A percentile compares a stretch with the other conserved stretches of the same genome.
Conservation (phyloP, 1,140 invertebrate species). For the Drosophila tropicalis region DNA sequence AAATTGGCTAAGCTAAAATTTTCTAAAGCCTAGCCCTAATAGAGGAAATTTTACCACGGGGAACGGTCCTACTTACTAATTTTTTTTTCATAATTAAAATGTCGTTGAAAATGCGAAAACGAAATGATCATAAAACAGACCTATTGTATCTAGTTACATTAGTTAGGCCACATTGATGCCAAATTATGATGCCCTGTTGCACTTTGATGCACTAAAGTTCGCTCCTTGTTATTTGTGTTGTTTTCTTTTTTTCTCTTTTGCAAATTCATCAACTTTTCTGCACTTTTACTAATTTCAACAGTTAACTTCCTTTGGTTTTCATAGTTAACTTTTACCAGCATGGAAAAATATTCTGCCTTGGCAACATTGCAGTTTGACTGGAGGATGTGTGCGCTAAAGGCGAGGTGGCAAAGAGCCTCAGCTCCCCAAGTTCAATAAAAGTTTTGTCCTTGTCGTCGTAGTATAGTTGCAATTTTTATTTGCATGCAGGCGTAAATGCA, state of each 20-base stretch:
- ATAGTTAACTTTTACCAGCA: slow-evolving; percentile 82
- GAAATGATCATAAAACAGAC: too few relatives aligned
- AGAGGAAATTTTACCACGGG: too few relatives aligned
- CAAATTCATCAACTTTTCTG: slow-evolving; percentile 80
- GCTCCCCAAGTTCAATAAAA: slow-evolving; percentile 81
- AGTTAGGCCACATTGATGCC: too few relatives aligned
- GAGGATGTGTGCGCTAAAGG: background rate
- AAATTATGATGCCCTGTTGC: background rate
- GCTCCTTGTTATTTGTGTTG: background rate
- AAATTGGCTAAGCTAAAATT: too few relatives aligned
- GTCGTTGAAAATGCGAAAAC: too few relatives aligned
- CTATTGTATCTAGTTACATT: too few relatives aligned
- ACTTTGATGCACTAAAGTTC: background rate
- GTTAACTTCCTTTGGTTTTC: slow-evolving; percentile 83
- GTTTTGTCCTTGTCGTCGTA: slow-evolving; percentile 61
- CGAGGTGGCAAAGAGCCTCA: slow-evolving; percentile 38
- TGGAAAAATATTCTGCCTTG: slow-evolving; percentile 79
- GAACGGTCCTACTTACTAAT: too few relatives aligned
- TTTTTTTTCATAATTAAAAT: too few relatives aligned
- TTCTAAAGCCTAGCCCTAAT: too few relatives aligned
- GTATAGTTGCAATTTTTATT: slow-evolving; percentile 65
- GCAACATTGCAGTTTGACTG: slow-evolving; percentile 48
- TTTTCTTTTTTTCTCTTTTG: slow-evolving; percentile 24
- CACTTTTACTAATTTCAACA: slow-evolving; percentile 82
- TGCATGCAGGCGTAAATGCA: slow-evolving; percentile 75